Evolutionary conservation across 2,113 vertebrate genomes (phyloP).

Genomic region (Lipotes vexillifer): DNA sequence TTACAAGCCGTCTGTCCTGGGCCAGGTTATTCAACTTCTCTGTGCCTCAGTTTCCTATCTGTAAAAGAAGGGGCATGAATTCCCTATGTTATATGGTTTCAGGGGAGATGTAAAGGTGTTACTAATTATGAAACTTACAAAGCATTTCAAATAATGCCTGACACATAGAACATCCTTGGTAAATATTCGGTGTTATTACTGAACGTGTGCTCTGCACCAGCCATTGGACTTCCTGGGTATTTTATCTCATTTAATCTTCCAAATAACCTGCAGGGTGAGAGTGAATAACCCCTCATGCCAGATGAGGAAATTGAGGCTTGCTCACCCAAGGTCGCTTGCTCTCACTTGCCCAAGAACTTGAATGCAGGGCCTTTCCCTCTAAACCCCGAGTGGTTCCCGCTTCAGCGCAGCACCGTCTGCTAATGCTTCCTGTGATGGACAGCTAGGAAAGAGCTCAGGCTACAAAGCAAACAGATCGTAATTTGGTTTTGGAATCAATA

Average conservation of each 20-base stretch:
- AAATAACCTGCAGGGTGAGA: neutral
- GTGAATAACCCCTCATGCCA: neutral
- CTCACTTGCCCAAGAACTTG: neutral
- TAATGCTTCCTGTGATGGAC: slow-evolving; percentile 81
- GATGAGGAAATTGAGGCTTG: neutral
- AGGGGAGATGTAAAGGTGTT: neutral
- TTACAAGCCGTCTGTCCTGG: neutral
- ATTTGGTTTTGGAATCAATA: slow-evolving; percentile 88
- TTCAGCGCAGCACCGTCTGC: slow-evolving; percentile 62
- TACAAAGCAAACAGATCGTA: slow-evolving; percentile 83
- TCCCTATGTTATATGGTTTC: neutral
- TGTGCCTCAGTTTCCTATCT: neutral
- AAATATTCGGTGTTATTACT: neutral
- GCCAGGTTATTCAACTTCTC: neutral
- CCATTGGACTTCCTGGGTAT: neutral
- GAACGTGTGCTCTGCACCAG: neutral
- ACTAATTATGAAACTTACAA: neutral
- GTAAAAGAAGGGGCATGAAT: neutral
- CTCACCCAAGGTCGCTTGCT: neutral
- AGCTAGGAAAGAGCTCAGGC: slow-evolving; percentile 77
- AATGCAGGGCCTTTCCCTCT: neutral
- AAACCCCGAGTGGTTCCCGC: neutral
- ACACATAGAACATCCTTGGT: neutral
- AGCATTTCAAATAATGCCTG: neutral
- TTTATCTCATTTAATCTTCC: neutral